Conservation (phyloP, 2,888 invertebrate genomes). For the Lycocerus yunnanus region DNA sequence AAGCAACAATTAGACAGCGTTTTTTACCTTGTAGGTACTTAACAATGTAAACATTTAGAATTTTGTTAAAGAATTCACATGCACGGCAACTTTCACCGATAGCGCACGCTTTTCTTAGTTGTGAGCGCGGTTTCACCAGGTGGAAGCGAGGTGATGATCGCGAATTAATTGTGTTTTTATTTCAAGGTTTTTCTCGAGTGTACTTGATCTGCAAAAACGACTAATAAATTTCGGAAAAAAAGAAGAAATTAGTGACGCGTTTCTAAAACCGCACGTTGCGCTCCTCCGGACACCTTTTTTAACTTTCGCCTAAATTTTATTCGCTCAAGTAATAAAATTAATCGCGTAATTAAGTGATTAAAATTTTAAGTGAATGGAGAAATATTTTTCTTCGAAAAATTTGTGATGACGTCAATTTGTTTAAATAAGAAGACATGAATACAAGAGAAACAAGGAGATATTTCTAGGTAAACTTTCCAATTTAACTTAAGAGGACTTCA, state of each 20-base stretch:
- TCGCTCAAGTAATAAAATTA: background rate
- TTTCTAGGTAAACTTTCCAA: slow-evolving; percentile 19
- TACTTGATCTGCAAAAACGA: slow-evolving; percentile 37
- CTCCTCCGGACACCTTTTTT: slow-evolving; percentile 1
- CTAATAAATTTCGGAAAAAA: slow-evolving; percentile 15
- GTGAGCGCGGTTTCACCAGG: slow-evolving; percentile 31
- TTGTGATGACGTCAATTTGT: slow-evolving; percentile 6
- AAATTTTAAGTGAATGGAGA: background rate
- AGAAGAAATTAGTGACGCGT: background rate
- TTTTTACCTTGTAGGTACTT: slow-evolving; percentile 1
- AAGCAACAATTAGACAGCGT: background rate
- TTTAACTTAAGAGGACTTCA: background rate
- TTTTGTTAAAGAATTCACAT: slow-evolving; percentile 10
- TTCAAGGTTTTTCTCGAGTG: slow-evolving; percentile 36
- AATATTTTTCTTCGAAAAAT: slow-evolving; percentile 6
- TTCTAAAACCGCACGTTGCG: background rate
- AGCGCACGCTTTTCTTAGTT: slow-evolving; percentile 27
- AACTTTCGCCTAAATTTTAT: slow-evolving; percentile 9
- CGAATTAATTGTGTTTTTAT: slow-evolving; percentile 19
- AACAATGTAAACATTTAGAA: slow-evolving; percentile 5
- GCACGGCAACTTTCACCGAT: slow-evolving; percentile 37
- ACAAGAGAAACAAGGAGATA: slow-evolving; percentile 9
- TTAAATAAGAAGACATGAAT: slow-evolving; percentile 8
- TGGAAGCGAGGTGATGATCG: slow-evolving; percentile 11
- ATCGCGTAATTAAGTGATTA: background rate